A percentile compares a stretch with the other conserved stretches of the same genome.
phyloP scores from a whole-genome alignment of 2,888 invertebrate species.

The Synanthedon tipuliformis region DNA sequence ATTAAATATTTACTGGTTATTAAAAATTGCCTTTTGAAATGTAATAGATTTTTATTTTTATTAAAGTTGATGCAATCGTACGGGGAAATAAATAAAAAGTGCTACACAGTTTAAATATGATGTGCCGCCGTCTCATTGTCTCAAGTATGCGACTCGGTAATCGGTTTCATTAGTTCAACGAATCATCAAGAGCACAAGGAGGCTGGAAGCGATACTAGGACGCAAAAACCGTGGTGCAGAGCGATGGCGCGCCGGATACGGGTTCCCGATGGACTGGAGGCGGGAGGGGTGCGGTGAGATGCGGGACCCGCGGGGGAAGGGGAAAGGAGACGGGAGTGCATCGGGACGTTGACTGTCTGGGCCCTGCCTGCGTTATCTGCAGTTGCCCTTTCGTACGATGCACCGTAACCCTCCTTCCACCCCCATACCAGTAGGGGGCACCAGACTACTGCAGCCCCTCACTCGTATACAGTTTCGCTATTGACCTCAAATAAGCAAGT shows the following conservation, averaged over 20 bases:
- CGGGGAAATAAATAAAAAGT: not conserved
- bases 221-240: slow-evolving; percentile 43
- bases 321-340: slow-evolving; percentile 32
- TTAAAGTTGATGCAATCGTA: too few relatives aligned
- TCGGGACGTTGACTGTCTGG: slow-evolving; percentile 70
- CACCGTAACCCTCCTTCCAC: slow-evolving; percentile 57
- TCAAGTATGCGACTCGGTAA: slow-evolving; percentile 53
- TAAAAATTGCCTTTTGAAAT: too few relatives aligned
- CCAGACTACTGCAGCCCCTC: slow-evolving; percentile 51
- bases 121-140: slow-evolving; percentile 26
- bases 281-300: slow-evolving; percentile 14
- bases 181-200: slow-evolving; percentile 30
- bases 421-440: slow-evolving; percentile 32
- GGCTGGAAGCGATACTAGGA: slow-evolving; percentile 26
- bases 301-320: slow-evolving; percentile 11
- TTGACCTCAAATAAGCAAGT: slow-evolving; percentile 55
- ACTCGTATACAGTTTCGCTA: slow-evolving; percentile 38
- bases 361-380: slow-evolving; percentile 63
- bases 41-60: too few relatives aligned
- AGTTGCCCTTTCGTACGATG: slow-evolving; percentile 69
- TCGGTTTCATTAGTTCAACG: slow-evolving; percentile 51
- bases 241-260: slow-evolving; percentile 44
- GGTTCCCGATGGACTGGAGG: slow-evolving; percentile 39
- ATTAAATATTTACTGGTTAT: too few relatives aligned
- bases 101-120: not conserved